phyloP scores from a whole-genome alignment of 2,797 vertebrate genomes.

The Myioborus miniatus region DNA sequence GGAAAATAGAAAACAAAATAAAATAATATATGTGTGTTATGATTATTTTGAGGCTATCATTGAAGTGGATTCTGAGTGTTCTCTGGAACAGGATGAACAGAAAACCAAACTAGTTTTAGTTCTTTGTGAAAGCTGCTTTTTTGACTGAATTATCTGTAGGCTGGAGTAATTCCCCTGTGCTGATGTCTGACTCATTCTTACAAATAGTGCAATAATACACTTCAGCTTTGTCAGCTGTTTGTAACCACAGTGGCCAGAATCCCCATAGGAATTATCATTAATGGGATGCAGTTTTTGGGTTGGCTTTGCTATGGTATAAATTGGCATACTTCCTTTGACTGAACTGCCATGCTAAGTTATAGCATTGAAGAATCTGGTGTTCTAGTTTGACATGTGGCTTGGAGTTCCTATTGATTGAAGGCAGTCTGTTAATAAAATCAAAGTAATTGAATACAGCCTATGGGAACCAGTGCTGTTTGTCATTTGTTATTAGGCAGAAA shows the following conservation, averaged over 20 bases:
- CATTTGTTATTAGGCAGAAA: not conserved
- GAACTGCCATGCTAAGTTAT: not conserved
- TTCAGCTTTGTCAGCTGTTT: conserved; percentile 29
- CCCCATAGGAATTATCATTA: not conserved
- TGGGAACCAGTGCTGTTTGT: not conserved
- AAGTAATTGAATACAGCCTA: not conserved
- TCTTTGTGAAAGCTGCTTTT: not conserved
- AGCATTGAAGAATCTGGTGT: not conserved
- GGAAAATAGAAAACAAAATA: not conserved
- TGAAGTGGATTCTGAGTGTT: not conserved
- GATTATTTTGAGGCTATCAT: not conserved
- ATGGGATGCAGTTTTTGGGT: not conserved
- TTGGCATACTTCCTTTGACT: not conserved
- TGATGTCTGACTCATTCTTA: not conserved
- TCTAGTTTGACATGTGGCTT: not conserved
- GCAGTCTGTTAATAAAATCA: conserved; percentile 1
- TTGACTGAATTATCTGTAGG: not conserved
- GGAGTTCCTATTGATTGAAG: conserved; percentile 7
- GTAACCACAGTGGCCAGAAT: not conserved
- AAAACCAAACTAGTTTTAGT: not conserved
- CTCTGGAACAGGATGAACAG: not conserved
- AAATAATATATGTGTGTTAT: not conserved
- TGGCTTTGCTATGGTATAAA: not conserved
- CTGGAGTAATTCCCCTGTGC: not conserved
- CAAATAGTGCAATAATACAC: not conserved